Evolutionary conservation across 2,888 invertebrate species (phyloP), one percentile per base, ranked within the genome.

Genomic region (Apodemia duryi): DNA sequence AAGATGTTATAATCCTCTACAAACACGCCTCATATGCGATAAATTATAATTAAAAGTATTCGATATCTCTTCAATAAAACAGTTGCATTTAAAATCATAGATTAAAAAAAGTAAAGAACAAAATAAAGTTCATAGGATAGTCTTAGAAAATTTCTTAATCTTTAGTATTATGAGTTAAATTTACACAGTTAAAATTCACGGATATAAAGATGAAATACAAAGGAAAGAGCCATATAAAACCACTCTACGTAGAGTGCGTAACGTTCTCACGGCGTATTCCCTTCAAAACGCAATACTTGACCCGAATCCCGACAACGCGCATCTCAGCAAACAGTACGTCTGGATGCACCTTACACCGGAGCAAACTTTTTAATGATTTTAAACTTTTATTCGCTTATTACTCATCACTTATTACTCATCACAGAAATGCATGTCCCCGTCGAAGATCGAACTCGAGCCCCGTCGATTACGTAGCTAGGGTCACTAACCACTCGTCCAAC

Each of bases 241-340:
- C 63, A 54, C 43, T 65, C 61, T 57, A 54, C 63, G 64, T 66
- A 62, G 65, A 69, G 72, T 72, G 73, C 73, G 74, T 75, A 63
- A 68, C 67, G 67, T 67, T 65, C 63, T 65, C 54, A 69, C 66
- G 64, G 66, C 66, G 66, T 68, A 67, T 66, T 67, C 66, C 67
- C 69, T 69, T 67, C 71, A 71, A 75, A 68, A 76, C 74, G 70
- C 73, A 69, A 77, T 77, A 83, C 86, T 87, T 87, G 88, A 87
- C 87, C 88, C 75, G 77, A 80, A 84, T 86, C 76, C 57, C 57
- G 57, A 57, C 78, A 74, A 76, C 75, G 82, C 80, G 82, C 77
- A 71, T 74, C 75, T 78, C 72, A 75, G 77, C 57, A 32, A 57
- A 57, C 57, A 57, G 13, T n/a, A 11, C 29, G 80, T 80, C 77